Evolutionary conservation across 1,140 invertebrate species (phyloP), one percentile per base, ranked within the genome.

Genomic region (Camponotus vicinus): DNA sequence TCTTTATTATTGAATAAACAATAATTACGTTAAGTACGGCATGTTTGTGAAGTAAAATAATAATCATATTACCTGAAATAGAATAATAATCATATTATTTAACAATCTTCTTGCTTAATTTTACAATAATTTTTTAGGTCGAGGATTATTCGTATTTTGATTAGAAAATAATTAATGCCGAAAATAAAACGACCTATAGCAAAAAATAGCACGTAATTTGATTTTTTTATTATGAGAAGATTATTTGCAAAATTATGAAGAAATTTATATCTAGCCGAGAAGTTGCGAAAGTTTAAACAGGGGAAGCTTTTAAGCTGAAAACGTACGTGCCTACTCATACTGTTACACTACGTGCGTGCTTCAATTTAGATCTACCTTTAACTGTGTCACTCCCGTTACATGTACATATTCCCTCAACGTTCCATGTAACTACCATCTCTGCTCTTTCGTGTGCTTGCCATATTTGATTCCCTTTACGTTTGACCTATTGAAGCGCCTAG

Each of bases 391-490:
- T 83, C 13, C 69, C 61, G 79, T 83, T 83, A 83, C 57, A 63
- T 49, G 57, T 75, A 83, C 32, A 70, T 37, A 73, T 37, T 37
- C 49, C 34, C 64, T 80, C 77, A 67, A 40, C 63, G 32, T 37
- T 27, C 27, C 67, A 61, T 42, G 21, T 61, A 61, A 70, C 77
- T 82, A 71, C 37, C 34, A 37, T 45, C 79, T 45, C 79, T 61
- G 69, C 69, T 69, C 69, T 83, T 83, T 64, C 79, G 79, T 61
- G 69, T 73, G 79, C 69, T 75, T 57, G 32, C 55, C 69, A 73
- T 75, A 83, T 83, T 83, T 83, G 79, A 83, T 83, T 83, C 69
- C 40, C 79, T 83, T 83, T 83, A 75, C 79, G 69, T 83, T 83
- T 83, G 79, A 83, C 79, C 79, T 83, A 83, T 83, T 75, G 79